phyloP scores from a whole-genome alignment of 2,888 invertebrate genomes.

The Helobdella robusta region DNA sequence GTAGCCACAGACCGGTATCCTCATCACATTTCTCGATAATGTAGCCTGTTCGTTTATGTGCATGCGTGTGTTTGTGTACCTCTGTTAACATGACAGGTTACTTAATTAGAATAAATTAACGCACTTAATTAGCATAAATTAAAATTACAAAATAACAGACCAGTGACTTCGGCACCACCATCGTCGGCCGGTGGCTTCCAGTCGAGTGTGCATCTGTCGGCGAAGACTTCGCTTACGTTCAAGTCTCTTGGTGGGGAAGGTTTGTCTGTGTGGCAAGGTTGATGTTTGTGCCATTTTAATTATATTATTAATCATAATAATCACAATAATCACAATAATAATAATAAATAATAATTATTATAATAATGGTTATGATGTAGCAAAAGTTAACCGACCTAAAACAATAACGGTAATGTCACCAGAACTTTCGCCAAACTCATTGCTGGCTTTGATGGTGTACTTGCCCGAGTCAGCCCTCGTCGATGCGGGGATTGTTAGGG shows the following conservation, averaged over 20 bases:
- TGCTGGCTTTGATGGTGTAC: constrained; percentile 46
- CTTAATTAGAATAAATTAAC: not conserved
- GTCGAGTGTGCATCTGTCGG: constrained; percentile 52
- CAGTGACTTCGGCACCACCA: constrained; percentile 51
- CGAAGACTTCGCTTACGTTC: constrained; percentile 51
- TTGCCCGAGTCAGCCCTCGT: constrained; percentile 48
- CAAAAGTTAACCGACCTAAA: constrained; percentile 39
- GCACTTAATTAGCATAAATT: too few species aligned
- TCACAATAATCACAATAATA: too few species aligned
- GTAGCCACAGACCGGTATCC: constrained; percentile 82
- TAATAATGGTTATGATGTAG: not conserved
- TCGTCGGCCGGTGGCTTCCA: constrained; percentile 53
- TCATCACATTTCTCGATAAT: constrained; percentile 87
- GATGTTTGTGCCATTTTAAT: not conserved
- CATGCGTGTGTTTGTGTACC: not conserved
- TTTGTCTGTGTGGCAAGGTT: constrained; percentile 42
- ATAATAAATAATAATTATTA: not conserved
- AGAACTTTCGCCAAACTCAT: constrained; percentile 45
- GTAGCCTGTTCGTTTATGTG: constrained; percentile 53
- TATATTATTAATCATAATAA: too few species aligned
- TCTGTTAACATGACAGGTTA: too few species aligned
- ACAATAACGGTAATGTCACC: constrained; percentile 49
- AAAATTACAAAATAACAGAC: too few species aligned
- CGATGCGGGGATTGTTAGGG: constrained; percentile 43
- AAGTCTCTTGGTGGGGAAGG: constrained; percentile 49